These are phyloP conservation scores for Terebella lapidaria DNA, from an alignment of 2,888 invertebrate genomes.

Conservation along the genomic window DNA sequence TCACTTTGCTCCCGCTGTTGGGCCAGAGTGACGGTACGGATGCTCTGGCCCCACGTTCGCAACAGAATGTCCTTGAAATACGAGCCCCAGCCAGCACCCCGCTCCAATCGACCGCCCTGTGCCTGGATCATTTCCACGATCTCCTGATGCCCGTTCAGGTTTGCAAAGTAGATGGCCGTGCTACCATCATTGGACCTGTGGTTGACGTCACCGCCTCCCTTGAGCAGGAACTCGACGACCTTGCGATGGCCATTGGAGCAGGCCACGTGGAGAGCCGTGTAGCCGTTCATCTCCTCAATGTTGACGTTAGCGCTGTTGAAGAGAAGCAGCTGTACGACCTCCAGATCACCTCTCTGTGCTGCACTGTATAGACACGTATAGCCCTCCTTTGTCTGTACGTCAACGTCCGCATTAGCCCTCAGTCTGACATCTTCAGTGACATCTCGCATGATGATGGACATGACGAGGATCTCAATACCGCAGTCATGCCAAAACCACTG, in stretches of 20 bases:
- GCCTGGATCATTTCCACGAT: conserved; percentile 24
- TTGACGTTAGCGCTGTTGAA: conserved; percentile 25
- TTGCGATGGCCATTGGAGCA: conserved; percentile 26
- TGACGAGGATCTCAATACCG: not conserved
- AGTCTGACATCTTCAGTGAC: not conserved
- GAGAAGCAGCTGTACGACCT: conserved; percentile 28
- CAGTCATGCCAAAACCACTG: conserved; percentile 18
- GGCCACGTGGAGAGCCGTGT: conserved; percentile 28
- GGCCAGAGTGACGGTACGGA: conserved; percentile 14
- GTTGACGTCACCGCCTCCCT: conserved; percentile 24
- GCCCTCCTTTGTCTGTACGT: conserved; percentile 21
- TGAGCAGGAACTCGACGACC: conserved; percentile 28
- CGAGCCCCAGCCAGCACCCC: conserved; percentile 18
- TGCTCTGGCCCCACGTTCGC: conserved; percentile 25
- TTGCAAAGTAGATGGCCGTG: conserved; percentile 23
- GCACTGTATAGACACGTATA: conserved; percentile 27
- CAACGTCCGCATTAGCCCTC: conserved; percentile 20
- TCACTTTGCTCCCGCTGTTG: not conserved
- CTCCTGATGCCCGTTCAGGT: conserved; percentile 29
- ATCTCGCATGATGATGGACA: not conserved
- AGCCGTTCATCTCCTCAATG: conserved; percentile 24
- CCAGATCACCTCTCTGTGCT: conserved; percentile 28
- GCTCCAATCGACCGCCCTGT: conserved; percentile 8
- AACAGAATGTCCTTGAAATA: conserved; percentile 26
- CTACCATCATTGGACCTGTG: conserved; percentile 21